Evolutionary conservation across 2,113 vertebrate genomes (phyloP).

Genomic region (Butastur rufipennis): DNA sequence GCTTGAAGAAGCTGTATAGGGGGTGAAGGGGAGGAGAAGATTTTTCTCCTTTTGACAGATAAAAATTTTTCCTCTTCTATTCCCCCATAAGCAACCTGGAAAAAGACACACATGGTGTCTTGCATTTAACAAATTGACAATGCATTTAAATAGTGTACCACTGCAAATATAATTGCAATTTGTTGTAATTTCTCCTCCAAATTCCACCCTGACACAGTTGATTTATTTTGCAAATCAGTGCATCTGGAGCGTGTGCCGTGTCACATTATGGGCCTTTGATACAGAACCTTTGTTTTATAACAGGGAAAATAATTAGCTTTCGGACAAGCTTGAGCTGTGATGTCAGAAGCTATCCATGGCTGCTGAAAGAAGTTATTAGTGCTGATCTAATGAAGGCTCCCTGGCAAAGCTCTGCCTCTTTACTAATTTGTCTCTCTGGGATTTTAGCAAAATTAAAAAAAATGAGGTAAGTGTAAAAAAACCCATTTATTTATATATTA

Average conservation of each 20-base stretch:
- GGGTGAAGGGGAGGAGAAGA: not conserved
- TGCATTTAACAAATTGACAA: conserved; percentile 59
- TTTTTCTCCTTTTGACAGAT: conserved; percentile 5
- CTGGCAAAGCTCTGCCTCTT: conserved; percentile 71
- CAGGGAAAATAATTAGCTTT: conserved; percentile 81
- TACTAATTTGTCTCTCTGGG: conserved; percentile 81
- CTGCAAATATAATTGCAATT: conserved; percentile 74
- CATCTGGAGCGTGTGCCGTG: conserved; percentile 73
- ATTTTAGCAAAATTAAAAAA: conserved; percentile 70
- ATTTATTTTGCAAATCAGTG: conserved; percentile 81
- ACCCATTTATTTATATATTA: not conserved
- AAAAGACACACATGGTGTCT: conserved; percentile 5
- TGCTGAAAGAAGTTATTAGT: conserved; percentile 81
- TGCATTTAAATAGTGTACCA: conserved; percentile 59
- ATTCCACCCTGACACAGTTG: conserved; percentile 73
- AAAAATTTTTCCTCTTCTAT: conserved; percentile 9
- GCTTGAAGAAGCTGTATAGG: not conserved
- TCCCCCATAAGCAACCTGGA: not conserved
- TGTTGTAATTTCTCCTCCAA: conserved; percentile 77
- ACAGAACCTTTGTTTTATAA: conserved; percentile 82
- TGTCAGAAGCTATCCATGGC: conserved; percentile 71
- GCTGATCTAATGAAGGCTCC: conserved; percentile 73
- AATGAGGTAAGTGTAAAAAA: conserved; percentile 45
- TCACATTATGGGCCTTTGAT: conserved; percentile 79
- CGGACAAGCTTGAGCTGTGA: conserved; percentile 78